Conservation (phyloP, 2,113 vertebrate species). For the Phyllostomus discolor region DNA sequence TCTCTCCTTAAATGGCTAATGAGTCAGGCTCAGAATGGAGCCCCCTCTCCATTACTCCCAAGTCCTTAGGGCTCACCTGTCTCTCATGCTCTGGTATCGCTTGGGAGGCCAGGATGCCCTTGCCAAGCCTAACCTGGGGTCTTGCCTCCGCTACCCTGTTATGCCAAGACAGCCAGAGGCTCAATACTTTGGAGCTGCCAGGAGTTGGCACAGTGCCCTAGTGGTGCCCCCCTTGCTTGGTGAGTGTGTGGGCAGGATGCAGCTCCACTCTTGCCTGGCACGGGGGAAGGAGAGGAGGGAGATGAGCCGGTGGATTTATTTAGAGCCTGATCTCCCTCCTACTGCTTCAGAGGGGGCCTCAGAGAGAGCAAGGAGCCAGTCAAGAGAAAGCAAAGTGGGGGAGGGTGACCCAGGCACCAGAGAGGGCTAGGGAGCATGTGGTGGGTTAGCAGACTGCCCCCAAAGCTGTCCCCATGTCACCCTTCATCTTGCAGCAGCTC, state of each 20-base stretch:
- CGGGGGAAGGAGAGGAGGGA: slow-evolving; percentile 69
- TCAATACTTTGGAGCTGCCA: slow-evolving; percentile 35
- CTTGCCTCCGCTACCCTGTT: background rate
- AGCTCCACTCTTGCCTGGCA: slow-evolving; percentile 74
- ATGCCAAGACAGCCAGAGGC: slow-evolving; percentile 35
- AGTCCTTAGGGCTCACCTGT: background rate
- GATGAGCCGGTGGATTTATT: slow-evolving; percentile 76
- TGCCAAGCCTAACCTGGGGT: background rate
- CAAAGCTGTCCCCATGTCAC: background rate
- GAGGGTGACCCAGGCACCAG: slow-evolving; percentile 40
- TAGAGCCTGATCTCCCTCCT: slow-evolving; percentile 76
- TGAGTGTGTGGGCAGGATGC: slow-evolving; percentile 73
- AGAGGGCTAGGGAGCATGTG: background rate
- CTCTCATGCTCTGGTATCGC: background rate
- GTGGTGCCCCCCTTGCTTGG: slow-evolving; percentile 72
- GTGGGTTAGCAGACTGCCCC: background rate
- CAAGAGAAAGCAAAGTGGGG: slow-evolving; percentile 36
- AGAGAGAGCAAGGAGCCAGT: slow-evolving; percentile 62
- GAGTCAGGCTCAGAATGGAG: background rate
- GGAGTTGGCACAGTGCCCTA: slow-evolving; percentile 67
- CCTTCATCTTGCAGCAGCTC: background rate
- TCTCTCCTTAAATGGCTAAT: background rate
- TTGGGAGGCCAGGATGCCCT: background rate
- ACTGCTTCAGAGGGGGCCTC: slow-evolving; percentile 74
- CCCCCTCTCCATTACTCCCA: background rate